These are phyloP conservation scores for Brenthis ino DNA, from an alignment of 2,888 invertebrate species.

Conservation along the genomic window DNA sequence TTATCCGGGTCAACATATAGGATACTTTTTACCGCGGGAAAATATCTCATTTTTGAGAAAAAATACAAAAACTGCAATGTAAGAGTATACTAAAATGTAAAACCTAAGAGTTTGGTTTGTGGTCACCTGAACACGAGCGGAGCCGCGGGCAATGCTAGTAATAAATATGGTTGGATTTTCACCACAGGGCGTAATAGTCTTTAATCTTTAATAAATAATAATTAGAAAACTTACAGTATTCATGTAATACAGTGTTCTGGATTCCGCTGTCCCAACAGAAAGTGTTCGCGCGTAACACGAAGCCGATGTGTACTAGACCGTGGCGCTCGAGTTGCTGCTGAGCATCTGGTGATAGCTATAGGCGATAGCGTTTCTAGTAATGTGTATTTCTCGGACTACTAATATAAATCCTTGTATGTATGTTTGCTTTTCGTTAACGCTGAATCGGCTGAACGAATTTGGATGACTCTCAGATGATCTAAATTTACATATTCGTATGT, in stretches of 20 bases:
- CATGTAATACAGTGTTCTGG: conserved; percentile 30
- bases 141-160: no score
- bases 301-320: conserved; percentile 54
- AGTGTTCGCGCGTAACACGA: conserved; percentile 55
- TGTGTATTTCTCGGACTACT: background rate
- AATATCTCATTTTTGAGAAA: no score
- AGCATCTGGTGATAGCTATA: conserved; percentile 35
- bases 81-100: no score
- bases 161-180: no score
- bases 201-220: conserved; percentile 1
- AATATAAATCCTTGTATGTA: background rate
- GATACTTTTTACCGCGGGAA: no score
- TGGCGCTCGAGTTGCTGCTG: conserved; percentile 41
- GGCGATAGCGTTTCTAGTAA: conserved; percentile 13
- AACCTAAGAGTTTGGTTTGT: no score
- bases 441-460: no score
- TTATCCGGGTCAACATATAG: no score
- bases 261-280: conserved; percentile 49
- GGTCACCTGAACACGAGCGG: no score
- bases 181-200: background rate
- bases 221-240: conserved; percentile 13
- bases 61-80: no score
- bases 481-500: no score
- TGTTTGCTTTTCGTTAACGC: background rate
- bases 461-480: no score